These are phyloP conservation scores for Spilosoma lubricipeda DNA, from an alignment of 2,888 invertebrate species.

Conservation along the genomic window DNA sequence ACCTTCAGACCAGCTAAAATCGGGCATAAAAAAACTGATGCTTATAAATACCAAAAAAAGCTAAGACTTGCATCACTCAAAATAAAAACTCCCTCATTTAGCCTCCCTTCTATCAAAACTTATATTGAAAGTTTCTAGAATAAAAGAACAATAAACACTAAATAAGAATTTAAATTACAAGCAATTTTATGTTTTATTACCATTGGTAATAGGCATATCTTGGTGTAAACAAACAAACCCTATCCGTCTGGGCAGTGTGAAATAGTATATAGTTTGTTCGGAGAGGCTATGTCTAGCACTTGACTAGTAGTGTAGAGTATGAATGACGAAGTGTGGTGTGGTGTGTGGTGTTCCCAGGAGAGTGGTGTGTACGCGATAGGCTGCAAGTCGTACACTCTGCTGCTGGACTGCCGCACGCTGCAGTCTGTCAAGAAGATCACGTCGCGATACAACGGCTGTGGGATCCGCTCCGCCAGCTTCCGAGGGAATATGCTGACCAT, in stretches of 20 bases:
- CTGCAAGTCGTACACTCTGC: conserved; percentile 95
- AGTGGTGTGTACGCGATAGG: conserved; percentile 97
- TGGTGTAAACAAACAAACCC: neutral
- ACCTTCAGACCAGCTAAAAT: too few species aligned
- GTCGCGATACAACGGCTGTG: conserved; percentile 95
- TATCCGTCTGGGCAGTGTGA: too few species aligned
- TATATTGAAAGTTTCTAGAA: neutral
- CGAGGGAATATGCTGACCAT: conserved; percentile 96
- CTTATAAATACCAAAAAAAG: neutral
- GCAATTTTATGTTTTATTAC: neutral
- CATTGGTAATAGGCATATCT: neutral
- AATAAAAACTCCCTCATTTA: too few species aligned
- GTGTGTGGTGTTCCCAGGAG: conserved; percentile 82
- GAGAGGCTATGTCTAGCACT: too few species aligned
- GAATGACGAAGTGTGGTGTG: neutral
- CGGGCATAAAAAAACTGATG: neutral
- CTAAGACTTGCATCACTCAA: too few species aligned
- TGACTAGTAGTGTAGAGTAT: too few species aligned
- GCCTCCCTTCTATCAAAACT: too few species aligned
- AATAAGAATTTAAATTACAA: neutral
- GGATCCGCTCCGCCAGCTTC: conserved; percentile 96
- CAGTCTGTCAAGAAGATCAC: conserved; percentile 93
- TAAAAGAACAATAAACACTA: neutral
- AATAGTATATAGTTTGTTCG: too few species aligned
- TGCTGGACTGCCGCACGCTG: conserved; percentile 95